Evolutionary conservation across 2,888 invertebrate genomes (phyloP).

Genomic region (Dexiosoma caninum): DNA sequence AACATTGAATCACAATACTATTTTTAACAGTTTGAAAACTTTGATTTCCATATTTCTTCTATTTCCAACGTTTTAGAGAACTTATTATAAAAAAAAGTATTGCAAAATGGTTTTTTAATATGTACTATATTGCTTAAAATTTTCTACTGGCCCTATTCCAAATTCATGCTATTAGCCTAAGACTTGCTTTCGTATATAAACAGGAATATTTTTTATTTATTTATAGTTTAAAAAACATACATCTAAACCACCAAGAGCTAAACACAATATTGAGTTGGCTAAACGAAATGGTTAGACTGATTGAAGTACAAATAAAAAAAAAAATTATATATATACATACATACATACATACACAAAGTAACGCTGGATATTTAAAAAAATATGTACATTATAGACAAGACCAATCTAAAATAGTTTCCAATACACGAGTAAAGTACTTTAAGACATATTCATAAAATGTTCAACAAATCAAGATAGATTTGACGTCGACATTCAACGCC

Average conservation of each 20-base stretch:
- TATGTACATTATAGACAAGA: conserved; percentile 30
- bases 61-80: too few species aligned
- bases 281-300: conserved; percentile 29
- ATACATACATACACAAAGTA: too few species aligned
- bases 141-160: conserved; percentile 7
- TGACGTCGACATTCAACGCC: conserved; percentile 64
- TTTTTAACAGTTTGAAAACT: too few species aligned
- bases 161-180: conserved; percentile 28
- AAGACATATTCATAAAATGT: conserved; percentile 48
- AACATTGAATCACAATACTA: too few species aligned
- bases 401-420: neutral
- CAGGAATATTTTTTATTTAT: conserved; percentile 26
- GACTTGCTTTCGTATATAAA: conserved; percentile 12
- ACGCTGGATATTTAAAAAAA: too few species aligned
- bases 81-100: too few species aligned
- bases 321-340: neutral
- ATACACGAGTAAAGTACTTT: conserved; percentile 3
- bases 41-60: too few species aligned
- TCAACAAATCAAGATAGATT: conserved; percentile 61
- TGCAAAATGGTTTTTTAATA: too few species aligned
- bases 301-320: conserved; percentile 24
- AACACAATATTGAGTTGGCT: conserved; percentile 10
- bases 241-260: conserved; percentile 28
- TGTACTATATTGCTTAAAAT: too few species aligned
- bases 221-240: conserved; percentile 19